A percentile compares a stretch with the other conserved stretches of the same genome.
phyloP scores from a whole-genome alignment of 2,113 vertebrate genomes.

The Tragelaphus buxtoni region DNA sequence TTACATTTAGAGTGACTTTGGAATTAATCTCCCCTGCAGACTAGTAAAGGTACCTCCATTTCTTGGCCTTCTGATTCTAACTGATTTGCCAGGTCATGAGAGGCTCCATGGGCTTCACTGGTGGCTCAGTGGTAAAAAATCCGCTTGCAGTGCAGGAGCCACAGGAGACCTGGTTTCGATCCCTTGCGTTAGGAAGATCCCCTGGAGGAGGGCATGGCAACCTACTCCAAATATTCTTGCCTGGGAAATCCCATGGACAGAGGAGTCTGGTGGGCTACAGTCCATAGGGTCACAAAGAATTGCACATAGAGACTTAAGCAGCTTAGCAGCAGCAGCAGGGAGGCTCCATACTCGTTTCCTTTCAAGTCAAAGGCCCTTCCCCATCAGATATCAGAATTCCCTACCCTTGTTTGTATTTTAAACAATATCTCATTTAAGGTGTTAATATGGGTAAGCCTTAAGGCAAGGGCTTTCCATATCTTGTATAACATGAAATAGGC shows the following conservation, averaged over 20 bases:
- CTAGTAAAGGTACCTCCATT: not conserved
- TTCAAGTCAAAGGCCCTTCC: not conserved
- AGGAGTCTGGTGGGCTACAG: not conserved
- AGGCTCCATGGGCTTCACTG: not conserved
- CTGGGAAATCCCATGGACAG: not conserved
- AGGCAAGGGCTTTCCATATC: not conserved
- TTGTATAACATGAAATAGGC: not conserved
- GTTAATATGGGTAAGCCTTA: not conserved
- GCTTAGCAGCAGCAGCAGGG: not conserved
- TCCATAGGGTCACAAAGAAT: not conserved
- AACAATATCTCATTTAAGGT: not conserved
- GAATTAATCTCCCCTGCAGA: not conserved
- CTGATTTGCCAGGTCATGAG: not conserved
- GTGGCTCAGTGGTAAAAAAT: not conserved
- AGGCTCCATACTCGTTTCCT: not conserved
- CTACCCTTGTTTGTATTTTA: not conserved
- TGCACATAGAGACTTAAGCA: not conserved
- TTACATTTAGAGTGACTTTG: conserved; percentile 15
- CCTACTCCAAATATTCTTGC: not conserved
- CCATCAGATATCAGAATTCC: not conserved
- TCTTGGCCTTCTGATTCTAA: conserved; percentile 18
- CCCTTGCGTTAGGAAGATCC: not conserved
- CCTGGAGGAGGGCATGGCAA: not conserved
- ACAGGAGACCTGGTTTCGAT: not conserved
- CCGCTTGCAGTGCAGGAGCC: not conserved